Evolutionary conservation across 2,888 invertebrate species (phyloP).

Genomic region (Disparrhopalites patrizii): DNA sequence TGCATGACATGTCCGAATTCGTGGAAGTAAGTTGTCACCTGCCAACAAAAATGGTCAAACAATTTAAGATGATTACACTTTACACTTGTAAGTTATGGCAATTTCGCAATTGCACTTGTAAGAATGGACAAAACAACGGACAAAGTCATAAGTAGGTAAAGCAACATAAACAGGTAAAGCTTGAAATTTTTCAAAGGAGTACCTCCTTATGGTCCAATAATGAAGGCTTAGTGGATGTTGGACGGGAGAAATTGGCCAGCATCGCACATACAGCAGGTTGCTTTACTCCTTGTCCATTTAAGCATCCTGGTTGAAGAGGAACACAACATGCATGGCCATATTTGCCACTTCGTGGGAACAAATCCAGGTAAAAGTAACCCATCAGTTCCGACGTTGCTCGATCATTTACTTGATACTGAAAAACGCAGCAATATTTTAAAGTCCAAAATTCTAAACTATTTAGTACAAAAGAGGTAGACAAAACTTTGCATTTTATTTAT

Average conservation of each 20-base stretch:
- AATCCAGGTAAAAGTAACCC: conserved; percentile 56
- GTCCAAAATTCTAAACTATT: no score
- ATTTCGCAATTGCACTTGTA: background rate
- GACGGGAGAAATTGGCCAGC: conserved; percentile 56
- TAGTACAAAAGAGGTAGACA: no score
- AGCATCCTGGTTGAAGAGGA: conserved; percentile 51
- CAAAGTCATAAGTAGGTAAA: background rate
- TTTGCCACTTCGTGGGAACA: conserved; percentile 56
- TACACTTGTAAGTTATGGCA: conserved; percentile 1
- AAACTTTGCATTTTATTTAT: no score
- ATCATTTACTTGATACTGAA: conserved; percentile 54
- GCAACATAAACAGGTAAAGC: no score
- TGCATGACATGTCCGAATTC: conserved; percentile 59
- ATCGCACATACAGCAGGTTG: conserved; percentile 54
- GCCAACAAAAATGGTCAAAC: no score
- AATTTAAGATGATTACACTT: no score
- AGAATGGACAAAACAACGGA: background rate
- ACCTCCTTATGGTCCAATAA: conserved; percentile 55
- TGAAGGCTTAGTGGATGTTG: conserved; percentile 53
- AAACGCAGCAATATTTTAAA: conserved; percentile 19
- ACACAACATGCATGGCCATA: conserved; percentile 56
- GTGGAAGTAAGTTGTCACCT: conserved; percentile 55
- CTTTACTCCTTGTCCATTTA: conserved; percentile 32
- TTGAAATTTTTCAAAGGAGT: conserved; percentile 11
- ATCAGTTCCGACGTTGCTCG: conserved; percentile 50